Conservation (phyloP, 2,888 invertebrate species). For the Theretra japonica region DNA sequence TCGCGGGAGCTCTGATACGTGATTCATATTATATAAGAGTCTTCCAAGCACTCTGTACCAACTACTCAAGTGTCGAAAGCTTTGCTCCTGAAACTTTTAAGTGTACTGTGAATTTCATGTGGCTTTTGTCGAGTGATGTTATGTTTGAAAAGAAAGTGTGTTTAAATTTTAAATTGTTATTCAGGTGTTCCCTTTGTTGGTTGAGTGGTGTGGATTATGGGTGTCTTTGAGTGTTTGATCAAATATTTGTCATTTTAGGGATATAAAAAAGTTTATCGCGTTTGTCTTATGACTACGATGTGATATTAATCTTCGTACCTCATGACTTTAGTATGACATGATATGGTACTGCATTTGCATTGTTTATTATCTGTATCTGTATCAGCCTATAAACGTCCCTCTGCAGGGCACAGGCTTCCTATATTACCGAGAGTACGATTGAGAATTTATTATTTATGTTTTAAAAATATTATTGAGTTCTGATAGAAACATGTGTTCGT, state of each 20-base stretch:
- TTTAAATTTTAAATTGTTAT: conserved; percentile 24
- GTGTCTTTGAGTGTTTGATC: background rate
- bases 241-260: background rate
- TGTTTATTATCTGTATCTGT: too few species aligned
- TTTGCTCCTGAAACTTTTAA: conserved; percentile 65
- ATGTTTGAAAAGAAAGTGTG: conserved; percentile 21
- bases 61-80: conserved; percentile 59
- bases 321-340: too few species aligned
- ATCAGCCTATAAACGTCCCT: too few species aligned
- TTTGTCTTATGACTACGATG: too few species aligned
- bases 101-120: conserved; percentile 59
- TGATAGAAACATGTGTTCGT: too few species aligned
- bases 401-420: too few species aligned
- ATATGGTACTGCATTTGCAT: too few species aligned
- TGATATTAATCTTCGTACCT: too few species aligned
- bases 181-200: conserved; percentile 23
- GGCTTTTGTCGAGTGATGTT: conserved; percentile 40
- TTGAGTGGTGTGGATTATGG: conserved; percentile 3
- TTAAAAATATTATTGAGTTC: too few species aligned
- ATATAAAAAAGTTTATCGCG: too few species aligned
- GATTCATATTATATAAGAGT: conserved; percentile 77
- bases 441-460: too few species aligned
- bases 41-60: conserved; percentile 63
- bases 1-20: conserved; percentile 47
- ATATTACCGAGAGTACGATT: too few species aligned